Conservation (phyloP, 2,888 invertebrate genomes). For the Pristionchus arcanus region DNA sequence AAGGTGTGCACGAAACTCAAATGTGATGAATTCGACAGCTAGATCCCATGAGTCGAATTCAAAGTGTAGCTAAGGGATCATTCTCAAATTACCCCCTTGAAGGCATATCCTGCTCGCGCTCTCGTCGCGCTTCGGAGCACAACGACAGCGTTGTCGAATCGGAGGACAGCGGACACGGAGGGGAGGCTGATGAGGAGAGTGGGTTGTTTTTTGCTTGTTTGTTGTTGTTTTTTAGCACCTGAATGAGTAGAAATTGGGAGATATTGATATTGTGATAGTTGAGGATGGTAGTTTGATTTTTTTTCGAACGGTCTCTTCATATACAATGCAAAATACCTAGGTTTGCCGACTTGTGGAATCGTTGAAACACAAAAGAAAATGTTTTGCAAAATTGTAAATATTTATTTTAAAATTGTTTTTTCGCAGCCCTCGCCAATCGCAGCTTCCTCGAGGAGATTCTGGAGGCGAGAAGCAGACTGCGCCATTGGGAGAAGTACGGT, state of each 20-base stretch:
- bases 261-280: too few relatives aligned
- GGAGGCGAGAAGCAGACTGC: neutral
- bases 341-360: neutral
- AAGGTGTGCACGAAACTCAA: too few relatives aligned
- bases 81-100: too few relatives aligned
- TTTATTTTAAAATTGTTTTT: neutral
- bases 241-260: too few relatives aligned
- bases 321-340: too few relatives aligned
- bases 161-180: conserved; percentile 18
- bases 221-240: too few relatives aligned
- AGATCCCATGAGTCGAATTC: too few relatives aligned
- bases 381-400: neutral
- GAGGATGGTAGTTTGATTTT: too few relatives aligned
- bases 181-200: neutral
- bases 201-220: neutral
- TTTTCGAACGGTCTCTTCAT: too few relatives aligned
- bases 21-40: too few relatives aligned
- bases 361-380: neutral
- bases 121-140: neutral
- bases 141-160: neutral
- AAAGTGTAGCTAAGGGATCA: too few relatives aligned
- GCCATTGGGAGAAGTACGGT: conserved; percentile 3
- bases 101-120: neutral
- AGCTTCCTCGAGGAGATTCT: conserved; percentile 35
- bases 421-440: neutral